Base-by-base conservation (phyloP, 2,113 vertebrate species). In the Onychostruthus taczanowskii region DNA sequence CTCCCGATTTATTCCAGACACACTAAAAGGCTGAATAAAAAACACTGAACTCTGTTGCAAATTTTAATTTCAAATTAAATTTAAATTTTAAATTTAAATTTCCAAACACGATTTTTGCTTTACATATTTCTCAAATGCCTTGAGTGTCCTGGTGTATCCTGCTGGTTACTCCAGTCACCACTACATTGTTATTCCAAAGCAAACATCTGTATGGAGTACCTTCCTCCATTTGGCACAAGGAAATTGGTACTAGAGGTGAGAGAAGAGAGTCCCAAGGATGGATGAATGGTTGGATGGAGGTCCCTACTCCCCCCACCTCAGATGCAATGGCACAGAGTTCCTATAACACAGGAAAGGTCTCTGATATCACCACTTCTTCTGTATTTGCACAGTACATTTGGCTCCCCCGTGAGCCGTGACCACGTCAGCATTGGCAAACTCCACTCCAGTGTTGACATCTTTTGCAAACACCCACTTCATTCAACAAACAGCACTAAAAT, bases 241-340 rank as follows among this genome's bases (percentile, higher is more conserved):
- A 82, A 59, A 13, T 5, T 8, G 28, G 28, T 27, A 5, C 11
- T 4, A 46, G 35, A 22, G 30, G 39, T 46, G 21, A 44, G 44
- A 58, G 58, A 89, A 30, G 55, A 16, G 56, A 82, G 5, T n/a
- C 41, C 62, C 3, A 11, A 16, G 44, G 28, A 53, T 8, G 10
- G 56, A 44, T 16, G 26, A 19, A 43, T 7, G 24, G 52, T 53
- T 1, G 50, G 58, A 53, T 28, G 22, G 39, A 66, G 7, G 6
- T 9, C 4, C 53, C 26, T 21, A 27, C 30, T 73, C 22, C 5
- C 39, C 24, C 20, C 9, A 5, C 24, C 58, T 70, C 2, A 1
- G 31, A 24, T 39, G 19, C 0, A 2, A 46, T 3, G 59, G 13
- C 11, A 12, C 0, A 9, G 49, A 33, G 11, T 18, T 94, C 39